Evolutionary conservation across 2,113 vertebrate species (phyloP), one percentile per base, ranked within the genome.

Genomic region (Apeltes quadracus): DNA sequence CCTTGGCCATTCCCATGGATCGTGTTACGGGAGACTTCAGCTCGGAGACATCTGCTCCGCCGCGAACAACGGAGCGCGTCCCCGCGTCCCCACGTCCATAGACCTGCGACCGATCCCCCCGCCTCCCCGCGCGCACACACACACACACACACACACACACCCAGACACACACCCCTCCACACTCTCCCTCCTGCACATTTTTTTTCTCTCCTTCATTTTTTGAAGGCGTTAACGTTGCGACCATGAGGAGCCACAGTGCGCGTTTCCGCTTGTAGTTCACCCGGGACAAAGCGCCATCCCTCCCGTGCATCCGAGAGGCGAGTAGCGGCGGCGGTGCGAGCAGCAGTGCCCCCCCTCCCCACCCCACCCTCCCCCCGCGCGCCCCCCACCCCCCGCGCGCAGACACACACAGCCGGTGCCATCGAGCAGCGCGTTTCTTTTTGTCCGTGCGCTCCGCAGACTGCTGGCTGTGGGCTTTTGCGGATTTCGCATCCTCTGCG

Each of bases 1-100:
- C 88, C 70, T 54, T 82, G 88, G 83, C 88, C 88, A 90, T 91
- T 93, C 90, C 91, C 90, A 91, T 92, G 88, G 90, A 93, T 93
- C 90, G 76, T 86, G 59, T 92, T 92, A 90, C 90, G 29, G 75
- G 83, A 84, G 80, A 64, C 82, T 87, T 34, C 76, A 38, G 14
- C 84, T 46, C 75, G 16, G 69, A 88, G 88, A 90, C 91, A 86
- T 92, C 89, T 88, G 91, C 84, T 89, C 73, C 73, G 39, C 75
- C 32, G 3, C 55, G 58, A 87, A 88, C 85, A 84, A 88, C 90
- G 39, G 69, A 85, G 89, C 86, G 87, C 85, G 89, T 85, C 78
- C 81, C 82, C 82, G 87, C 72, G 78, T 78, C 79, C 41, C 43
- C 32, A 64, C 72, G 78, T 78, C 79, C 41, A 36, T 6, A 64